A percentile compares a stretch with the other conserved stretches of the same genome.
Conservation (phyloP, 2,113 vertebrate genomes). For the Carassius gibelio region DNA sequence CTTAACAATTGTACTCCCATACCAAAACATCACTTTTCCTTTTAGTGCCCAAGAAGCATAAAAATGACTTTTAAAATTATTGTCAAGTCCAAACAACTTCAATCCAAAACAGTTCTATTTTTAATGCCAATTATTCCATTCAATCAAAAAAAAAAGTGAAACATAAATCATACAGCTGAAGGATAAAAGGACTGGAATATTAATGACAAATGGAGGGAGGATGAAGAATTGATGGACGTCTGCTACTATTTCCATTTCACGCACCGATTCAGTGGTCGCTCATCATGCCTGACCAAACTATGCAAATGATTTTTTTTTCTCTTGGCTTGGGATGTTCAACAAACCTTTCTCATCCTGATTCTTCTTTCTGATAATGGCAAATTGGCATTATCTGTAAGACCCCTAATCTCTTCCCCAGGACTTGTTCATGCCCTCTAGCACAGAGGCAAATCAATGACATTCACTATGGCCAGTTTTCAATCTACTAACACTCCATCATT, state of each 20-base stretch:
- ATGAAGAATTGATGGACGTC: neutral
- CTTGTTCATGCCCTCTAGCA: constrained; percentile 18
- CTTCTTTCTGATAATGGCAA: constrained; percentile 45
- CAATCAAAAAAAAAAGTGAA: neutral
- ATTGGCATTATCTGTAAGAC: constrained; percentile 36
- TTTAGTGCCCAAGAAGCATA: neutral
- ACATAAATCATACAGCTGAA: neutral
- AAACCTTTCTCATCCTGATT: constrained; percentile 39
- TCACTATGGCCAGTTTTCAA: constrained; percentile 5
- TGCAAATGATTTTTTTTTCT: neutral
- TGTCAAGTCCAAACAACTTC: neutral
- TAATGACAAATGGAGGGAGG: constrained; percentile 8
- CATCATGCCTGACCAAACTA: constrained; percentile 9
- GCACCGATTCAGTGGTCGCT: neutral
- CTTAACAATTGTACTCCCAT: constrained; percentile 10
- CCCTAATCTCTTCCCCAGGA: constrained; percentile 39
- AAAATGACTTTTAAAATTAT: neutral
- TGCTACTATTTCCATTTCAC: constrained; percentile 17
- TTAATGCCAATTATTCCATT: neutral
- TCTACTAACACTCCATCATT: constrained; percentile 27
- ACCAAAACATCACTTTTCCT: neutral
- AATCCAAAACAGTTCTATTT: constrained; percentile 6
- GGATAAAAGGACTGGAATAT: neutral
- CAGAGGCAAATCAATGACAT: constrained; percentile 37
- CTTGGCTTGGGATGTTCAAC: neutral